Evolutionary conservation across 2,888 invertebrate species (phyloP).

Genomic region (Drosophila mercatorum): DNA sequence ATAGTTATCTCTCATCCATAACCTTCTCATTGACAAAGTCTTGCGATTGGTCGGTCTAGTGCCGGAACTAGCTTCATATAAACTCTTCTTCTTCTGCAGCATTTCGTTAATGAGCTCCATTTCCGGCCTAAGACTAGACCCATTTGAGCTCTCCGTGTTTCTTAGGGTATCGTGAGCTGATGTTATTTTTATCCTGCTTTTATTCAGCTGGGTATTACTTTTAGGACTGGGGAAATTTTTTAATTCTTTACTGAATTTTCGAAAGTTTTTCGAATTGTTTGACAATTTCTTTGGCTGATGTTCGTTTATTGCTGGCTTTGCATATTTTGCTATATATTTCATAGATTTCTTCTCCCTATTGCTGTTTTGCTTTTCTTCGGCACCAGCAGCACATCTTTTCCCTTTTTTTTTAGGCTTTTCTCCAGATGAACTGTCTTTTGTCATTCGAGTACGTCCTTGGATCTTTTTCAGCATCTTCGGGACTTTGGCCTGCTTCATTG

Average conservation of each 20-base stretch:
- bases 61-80: neutral
- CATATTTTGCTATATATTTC: neutral
- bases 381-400: neutral
- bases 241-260: neutral
- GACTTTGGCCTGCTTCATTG: neutral
- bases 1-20: neutral
- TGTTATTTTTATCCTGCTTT: neutral
- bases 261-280: neutral
- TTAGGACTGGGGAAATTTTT: neutral
- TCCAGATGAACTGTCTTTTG: neutral
- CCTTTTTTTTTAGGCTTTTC: neutral
- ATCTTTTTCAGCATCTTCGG: slow-evolving; percentile 6
- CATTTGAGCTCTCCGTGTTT: neutral
- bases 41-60: no score
- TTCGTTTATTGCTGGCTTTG: neutral
- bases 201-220: neutral
- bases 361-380: neutral
- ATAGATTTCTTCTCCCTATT: neutral
- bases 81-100: neutral
- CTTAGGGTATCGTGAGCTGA: neutral
- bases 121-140: no score
- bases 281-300: neutral
- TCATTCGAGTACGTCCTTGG: neutral
- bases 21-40: neutral
- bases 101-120: no score